phyloP scores from a whole-genome alignment of 2,797 vertebrate genomes.

The Sciaenops ocellatus region DNA sequence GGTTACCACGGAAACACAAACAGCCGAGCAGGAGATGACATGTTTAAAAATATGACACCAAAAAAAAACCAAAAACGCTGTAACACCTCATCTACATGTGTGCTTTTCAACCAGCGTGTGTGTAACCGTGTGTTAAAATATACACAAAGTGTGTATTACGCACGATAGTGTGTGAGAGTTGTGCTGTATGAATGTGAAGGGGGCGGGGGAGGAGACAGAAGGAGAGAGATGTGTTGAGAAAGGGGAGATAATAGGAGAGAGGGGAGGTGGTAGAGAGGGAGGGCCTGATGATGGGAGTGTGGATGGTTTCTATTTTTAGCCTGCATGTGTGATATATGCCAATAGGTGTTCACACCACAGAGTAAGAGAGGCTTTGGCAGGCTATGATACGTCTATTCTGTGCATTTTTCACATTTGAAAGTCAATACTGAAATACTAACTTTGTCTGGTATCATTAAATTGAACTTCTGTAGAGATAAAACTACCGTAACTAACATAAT shows the following conservation, averaged over 20 bases:
- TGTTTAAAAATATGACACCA: constrained; percentile 64
- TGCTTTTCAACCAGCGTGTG: constrained; percentile 25
- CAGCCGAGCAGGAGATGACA: constrained; percentile 54
- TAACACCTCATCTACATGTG: constrained; percentile 23
- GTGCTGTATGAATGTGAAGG: constrained; percentile 48
- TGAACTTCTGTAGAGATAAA: constrained; percentile 35
- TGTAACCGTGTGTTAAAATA: constrained; percentile 2
- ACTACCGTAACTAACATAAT: constrained; percentile 31
- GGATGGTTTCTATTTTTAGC: constrained; percentile 82
- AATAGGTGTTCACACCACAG: constrained; percentile 74
- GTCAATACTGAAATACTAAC: constrained; percentile 19
- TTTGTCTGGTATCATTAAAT: constrained; percentile 26
- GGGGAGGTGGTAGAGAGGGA: constrained; percentile 56
- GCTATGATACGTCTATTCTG: constrained; percentile 12
- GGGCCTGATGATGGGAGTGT: constrained; percentile 75
- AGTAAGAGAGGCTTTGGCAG: constrained; percentile 44
- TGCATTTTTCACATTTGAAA: constrained; percentile 40
- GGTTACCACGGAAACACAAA: constrained; percentile 75
- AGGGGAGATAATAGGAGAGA: constrained; percentile 71
- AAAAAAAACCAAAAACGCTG: constrained; percentile 6
- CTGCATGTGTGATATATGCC: constrained; percentile 79
- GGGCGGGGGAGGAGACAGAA: constrained; percentile 54
- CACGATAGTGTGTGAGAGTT: constrained; percentile 18
- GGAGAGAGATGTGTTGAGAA: constrained; percentile 72
- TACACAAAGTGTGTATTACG: constrained; percentile 3